A percentile compares a stretch with the other conserved stretches of the same genome.
phyloP scores from a whole-genome alignment of 2,888 invertebrate species.

The Neoaliturus tenellus region DNA sequence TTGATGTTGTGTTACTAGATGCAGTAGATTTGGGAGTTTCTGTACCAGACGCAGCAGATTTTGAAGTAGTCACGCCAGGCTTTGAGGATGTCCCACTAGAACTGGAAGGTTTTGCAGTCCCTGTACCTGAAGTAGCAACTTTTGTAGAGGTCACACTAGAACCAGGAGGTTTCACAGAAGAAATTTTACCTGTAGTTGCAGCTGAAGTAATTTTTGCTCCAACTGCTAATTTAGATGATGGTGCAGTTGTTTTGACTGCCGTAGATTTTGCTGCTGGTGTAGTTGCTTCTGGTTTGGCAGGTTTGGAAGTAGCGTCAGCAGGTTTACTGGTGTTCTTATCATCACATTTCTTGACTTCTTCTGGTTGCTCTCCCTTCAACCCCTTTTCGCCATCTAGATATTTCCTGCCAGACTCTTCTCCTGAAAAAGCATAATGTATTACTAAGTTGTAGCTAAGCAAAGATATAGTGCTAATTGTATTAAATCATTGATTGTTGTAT shows the following conservation, averaged over 20 bases:
- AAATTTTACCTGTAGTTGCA: background rate
- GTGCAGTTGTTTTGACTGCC: slow-evolving; percentile 3
- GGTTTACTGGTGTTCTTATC: background rate
- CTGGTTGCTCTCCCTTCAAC: background rate
- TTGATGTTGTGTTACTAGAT: background rate
- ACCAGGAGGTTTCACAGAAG: background rate
- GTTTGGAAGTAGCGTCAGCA: background rate
- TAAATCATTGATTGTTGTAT: no score
- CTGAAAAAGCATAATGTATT: background rate
- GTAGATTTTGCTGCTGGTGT: slow-evolving; percentile 44
- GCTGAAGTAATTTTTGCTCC: background rate
- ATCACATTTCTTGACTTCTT: background rate
- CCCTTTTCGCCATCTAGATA: background rate
- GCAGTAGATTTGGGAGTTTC: background rate
- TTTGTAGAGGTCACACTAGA: background rate
- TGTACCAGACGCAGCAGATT: background rate
- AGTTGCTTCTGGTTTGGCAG: slow-evolving; percentile 55
- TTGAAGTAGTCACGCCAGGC: background rate
- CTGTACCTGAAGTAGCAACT: background rate
- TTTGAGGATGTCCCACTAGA: background rate
- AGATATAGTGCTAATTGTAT: no score
- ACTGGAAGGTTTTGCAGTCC: background rate
- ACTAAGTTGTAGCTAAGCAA: no score
- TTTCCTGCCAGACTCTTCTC: background rate
- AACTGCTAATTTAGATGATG: background rate